Base-by-base conservation (phyloP, 2,797 vertebrate species). In the Percopsis omiscomaycus region DNA sequence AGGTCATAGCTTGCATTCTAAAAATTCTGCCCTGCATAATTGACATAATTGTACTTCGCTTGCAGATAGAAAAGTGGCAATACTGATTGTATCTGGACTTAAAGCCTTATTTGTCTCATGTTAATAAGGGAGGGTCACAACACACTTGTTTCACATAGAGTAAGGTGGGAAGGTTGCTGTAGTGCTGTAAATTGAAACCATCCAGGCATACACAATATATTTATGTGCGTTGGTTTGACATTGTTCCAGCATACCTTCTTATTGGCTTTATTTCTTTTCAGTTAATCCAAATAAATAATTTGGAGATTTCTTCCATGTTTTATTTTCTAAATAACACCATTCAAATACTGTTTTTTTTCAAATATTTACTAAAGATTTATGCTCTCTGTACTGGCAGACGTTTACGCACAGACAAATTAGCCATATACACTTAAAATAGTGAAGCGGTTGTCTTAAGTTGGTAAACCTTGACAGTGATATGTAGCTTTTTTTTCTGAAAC, bases 161-260 rank as follows among this genome's bases (percentile, higher is more conserved):
- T 37, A 62, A 45, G 37, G 12, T 46, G 27, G 12, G 44, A 29
- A 65, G 60, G 22, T 45, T 1, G 66, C 47, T 52, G n/a, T 59
- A 30, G 28, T 58, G 55, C 22, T 55, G 3, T 22, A 32, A 16
- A 45, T 37, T 54, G 5, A 68, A 69, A 32, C 63, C 63, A 68
- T 60, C 42, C 22, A 56, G 6, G 3, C 14, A 47, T 0, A n/a
- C 54, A 55, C 11, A 9, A 30, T 29, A 16, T 47, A 32, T 46
- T 5, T 55, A 46, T 55, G 61, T 37, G 5, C 32, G 5, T 37
- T 37, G 9, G 9, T 37, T 37, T 37, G 5, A 1, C 32, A 37
- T 37, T 37, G 32, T 37, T 37, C 32, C 32, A 37, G 32, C 32
- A 37, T 37, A 37, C 9, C 32, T 1, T 6, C 9, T 37, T 37